Conservation (phyloP, 2,888 invertebrate species). For the Chironomus riparius region DNA sequence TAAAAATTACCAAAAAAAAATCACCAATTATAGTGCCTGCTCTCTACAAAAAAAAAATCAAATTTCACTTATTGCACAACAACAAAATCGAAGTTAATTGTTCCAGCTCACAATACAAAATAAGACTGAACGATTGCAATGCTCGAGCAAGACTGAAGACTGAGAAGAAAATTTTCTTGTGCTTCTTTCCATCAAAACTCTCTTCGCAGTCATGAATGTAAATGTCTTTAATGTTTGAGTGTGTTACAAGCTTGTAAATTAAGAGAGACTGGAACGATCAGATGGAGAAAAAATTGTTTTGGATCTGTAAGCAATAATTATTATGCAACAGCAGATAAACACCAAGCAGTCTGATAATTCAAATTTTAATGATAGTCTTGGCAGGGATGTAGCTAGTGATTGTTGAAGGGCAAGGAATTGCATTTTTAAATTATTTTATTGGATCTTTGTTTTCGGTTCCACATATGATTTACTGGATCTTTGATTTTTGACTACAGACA, state of each 20-base stretch:
- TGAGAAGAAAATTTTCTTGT: background rate
- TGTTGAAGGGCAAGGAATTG: no score
- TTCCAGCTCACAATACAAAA: background rate
- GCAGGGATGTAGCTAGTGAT: no score
- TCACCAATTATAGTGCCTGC: constrained; percentile 1
- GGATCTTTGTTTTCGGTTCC: no score
- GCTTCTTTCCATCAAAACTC: background rate
- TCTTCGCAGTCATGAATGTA: background rate
- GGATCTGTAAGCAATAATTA: background rate
- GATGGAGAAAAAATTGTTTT: background rate
- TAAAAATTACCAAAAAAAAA: background rate
- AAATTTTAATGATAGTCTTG: no score
- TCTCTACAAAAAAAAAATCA: background rate
- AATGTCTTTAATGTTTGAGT: background rate
- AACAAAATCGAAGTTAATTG: background rate
- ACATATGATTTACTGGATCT: no score
- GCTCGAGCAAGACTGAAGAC: constrained; percentile 8
- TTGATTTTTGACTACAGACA: no score
- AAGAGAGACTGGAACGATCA: background rate
- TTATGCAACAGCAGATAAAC: background rate
- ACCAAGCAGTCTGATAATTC: background rate
- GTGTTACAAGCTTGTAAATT: no score
- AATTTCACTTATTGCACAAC: constrained; percentile 20
- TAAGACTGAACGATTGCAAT: constrained; percentile 5
- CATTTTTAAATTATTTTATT: no score